Conservation (phyloP, 2,888 invertebrate genomes). For the Parascotia fuliginaria region DNA sequence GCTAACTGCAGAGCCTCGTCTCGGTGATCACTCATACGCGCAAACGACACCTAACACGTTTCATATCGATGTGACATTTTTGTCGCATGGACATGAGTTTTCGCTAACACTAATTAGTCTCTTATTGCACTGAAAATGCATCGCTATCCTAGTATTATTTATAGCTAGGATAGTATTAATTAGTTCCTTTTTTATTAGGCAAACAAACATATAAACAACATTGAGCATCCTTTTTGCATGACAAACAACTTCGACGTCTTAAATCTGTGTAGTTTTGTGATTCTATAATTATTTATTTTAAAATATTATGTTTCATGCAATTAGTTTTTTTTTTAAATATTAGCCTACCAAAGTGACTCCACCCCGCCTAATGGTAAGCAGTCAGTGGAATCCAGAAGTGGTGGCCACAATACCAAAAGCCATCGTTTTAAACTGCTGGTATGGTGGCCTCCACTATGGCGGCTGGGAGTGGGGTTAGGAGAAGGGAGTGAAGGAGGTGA, state of each 20-base stretch:
- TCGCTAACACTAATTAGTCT: conserved; percentile 28
- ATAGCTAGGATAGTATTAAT: conserved; percentile 1
- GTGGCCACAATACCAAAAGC: too few relatives aligned
- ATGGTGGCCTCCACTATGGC: too few relatives aligned
- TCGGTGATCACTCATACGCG: conserved; percentile 48
- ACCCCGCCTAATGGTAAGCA: too few relatives aligned
- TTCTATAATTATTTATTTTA: too few relatives aligned
- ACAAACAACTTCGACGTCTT: not conserved
- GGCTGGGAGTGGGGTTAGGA: too few relatives aligned
- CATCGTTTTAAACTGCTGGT: too few relatives aligned
- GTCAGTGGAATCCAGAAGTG: too few relatives aligned
- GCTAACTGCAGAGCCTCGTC: conserved; percentile 29
- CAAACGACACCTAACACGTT: conserved; percentile 31
- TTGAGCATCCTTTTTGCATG: not conserved
- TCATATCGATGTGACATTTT: conserved; percentile 29
- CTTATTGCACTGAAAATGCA: conserved; percentile 19
- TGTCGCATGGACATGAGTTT: conserved; percentile 22
- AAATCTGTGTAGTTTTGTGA: not conserved
- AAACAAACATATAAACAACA: too few relatives aligned
- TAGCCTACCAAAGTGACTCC: too few relatives aligned
- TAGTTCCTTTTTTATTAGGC: not conserved
- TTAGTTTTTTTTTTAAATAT: too few relatives aligned
- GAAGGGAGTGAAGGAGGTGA: too few relatives aligned
- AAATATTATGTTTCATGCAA: too few relatives aligned
- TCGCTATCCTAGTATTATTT: conserved; percentile 13